Base-by-base conservation (phyloP, 2,888 invertebrate species). In the Diarsia dahlii region DNA sequence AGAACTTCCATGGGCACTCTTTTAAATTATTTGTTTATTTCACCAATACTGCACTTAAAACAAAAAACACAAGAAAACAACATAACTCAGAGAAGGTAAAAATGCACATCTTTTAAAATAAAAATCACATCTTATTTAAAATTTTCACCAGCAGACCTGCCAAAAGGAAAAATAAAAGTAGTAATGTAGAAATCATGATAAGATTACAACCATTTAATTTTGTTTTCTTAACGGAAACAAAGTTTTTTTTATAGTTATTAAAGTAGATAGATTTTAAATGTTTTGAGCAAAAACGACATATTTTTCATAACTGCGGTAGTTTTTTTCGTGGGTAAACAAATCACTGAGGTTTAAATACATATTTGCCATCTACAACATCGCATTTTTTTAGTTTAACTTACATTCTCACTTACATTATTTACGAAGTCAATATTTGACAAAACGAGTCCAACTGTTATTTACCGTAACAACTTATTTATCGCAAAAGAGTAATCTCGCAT, bases 321-420 rank as follows among this genome's bases (percentile, higher is more conserved):
- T 6, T n/a, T 18, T 63, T 28, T 63, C 0, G 13, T n/a, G 0
- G 2, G 12, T 45, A n/a, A 63, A 62, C n/a, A 45, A 13, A 45
- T 63, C 3, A 2, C 34, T 8, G 39, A 6, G n/a, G 5, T 10
- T 6, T n/a, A 63, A 62, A 62, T 39, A 63, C 39, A 62, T 62
- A n/a, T 62, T 39, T 39, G 20, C 20, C 20, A 12, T 39, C 20
- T 9, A 34, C 9, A 34, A 18, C 9, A n/a, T 13, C 3, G 0
- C 15, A 28, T 28, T 28, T 60, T 74, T 15, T 72, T 18, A 28
- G 18, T 20, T 48, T 58, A 18, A 20, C 12, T 75, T 58, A 64
- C 39, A 28, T 28, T 28, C 28, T 28, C 28, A 20, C 12, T 15
- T 20, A 48, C 3, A 48, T 56, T 45, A 68, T 23, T 28, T 12